Percentiles rank a stretch among this genome's conserved stretches.
Evolutionary conservation across 2,113 vertebrate species (phyloP).

Genomic region (Leptobrachium leishanense): DNA sequence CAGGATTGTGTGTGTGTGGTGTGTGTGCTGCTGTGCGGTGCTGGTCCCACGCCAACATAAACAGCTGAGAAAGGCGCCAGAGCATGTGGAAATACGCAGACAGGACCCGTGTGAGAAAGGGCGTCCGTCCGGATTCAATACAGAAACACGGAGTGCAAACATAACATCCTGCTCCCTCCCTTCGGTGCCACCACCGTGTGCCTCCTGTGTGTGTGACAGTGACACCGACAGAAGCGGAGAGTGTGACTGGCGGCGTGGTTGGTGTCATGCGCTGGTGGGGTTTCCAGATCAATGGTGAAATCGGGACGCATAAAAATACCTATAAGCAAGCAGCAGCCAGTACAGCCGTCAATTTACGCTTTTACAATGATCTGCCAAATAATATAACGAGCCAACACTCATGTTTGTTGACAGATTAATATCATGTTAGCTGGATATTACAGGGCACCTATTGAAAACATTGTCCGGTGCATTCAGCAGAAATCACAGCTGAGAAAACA

Average conservation of each 20-base stretch:
- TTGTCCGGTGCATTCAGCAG: no score
- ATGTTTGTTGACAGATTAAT: no score
- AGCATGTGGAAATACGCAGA: constrained; percentile 34
- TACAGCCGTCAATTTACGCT: no score
- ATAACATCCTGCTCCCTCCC: constrained; percentile 41
- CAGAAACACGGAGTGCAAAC: constrained; percentile 33
- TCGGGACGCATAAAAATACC: no score
- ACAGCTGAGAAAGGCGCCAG: constrained; percentile 12
- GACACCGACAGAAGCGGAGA: background rate
- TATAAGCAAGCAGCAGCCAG: no score
- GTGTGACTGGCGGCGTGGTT: background rate
- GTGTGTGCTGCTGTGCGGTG: constrained; percentile 22
- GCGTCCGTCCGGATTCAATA: constrained; percentile 28
- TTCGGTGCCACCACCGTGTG: background rate
- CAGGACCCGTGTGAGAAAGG: constrained; percentile 46
- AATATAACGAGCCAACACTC: no score
- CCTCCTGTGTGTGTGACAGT: constrained; percentile 2
- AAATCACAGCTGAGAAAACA: no score
- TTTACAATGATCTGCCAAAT: no score
- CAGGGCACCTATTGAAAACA: no score
- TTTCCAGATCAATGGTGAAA: no score
- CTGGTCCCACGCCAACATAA: constrained; percentile 35
- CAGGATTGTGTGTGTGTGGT: constrained; percentile 19
- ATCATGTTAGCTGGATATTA: no score
- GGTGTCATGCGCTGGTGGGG: background rate